These are phyloP conservation scores for Myodes glareolus DNA, from an alignment of 2,113 vertebrate genomes.

Conservation along the genomic window DNA sequence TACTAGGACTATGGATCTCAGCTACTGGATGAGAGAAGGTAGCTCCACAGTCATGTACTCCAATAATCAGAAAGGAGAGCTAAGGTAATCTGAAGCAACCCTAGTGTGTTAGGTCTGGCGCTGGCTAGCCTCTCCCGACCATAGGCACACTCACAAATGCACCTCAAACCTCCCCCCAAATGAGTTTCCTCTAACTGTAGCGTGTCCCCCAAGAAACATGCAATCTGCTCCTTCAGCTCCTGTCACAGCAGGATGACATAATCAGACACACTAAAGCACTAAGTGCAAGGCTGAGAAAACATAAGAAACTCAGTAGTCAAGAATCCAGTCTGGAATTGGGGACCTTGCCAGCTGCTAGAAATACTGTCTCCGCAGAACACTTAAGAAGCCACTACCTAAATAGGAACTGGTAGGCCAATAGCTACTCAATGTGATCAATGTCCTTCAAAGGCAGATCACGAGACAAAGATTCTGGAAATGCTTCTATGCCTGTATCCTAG, in stretches of 20 bases:
- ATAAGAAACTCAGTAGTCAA: constrained; percentile 44
- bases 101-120: not conserved
- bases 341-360: constrained; percentile 43
- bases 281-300: not conserved
- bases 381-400: constrained; percentile 58
- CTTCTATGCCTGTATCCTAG: not conserved
- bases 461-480: constrained; percentile 5
- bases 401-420: not conserved
- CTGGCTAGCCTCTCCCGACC: not conserved
- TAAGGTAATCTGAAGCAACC: not conserved
- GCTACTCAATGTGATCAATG: not conserved
- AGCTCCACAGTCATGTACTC: not conserved
- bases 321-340: not conserved
- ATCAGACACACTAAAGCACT: not conserved
- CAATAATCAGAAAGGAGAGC: not conserved
- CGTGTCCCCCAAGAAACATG: not conserved
- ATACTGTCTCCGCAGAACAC: constrained; percentile 73
- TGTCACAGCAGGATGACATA: not conserved
- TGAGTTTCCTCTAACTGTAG: not conserved
- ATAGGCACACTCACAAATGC: not conserved
- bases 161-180: not conserved
- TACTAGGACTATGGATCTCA: not conserved
- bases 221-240: not conserved
- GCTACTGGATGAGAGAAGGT: not conserved
- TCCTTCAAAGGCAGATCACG: constrained; percentile 42